These are phyloP conservation scores for Ypsolopha scabrella DNA, from an alignment of 2,888 invertebrate species.

Conservation along the genomic window DNA sequence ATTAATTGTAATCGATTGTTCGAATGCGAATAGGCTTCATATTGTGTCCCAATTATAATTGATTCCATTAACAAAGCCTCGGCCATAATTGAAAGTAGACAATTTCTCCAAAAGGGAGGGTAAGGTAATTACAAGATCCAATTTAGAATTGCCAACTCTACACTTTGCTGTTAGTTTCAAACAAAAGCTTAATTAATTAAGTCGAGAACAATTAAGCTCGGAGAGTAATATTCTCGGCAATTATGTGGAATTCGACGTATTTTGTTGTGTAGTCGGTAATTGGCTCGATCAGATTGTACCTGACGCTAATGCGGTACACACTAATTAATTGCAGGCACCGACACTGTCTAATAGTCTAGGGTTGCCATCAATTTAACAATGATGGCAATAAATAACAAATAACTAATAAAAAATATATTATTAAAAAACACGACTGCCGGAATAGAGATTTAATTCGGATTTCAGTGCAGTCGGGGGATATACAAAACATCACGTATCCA, in stretches of 20 bases:
- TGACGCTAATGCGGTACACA: conserved; percentile 57
- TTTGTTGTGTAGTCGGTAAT: conserved; percentile 59
- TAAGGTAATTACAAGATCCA: conserved; percentile 70
- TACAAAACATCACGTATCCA: too few relatives aligned
- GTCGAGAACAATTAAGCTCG: conserved; percentile 70
- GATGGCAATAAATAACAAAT: too few relatives aligned
- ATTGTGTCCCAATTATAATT: conserved; percentile 62
- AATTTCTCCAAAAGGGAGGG: conserved; percentile 62
- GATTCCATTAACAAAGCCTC: conserved; percentile 63
- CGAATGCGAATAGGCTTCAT: conserved; percentile 30
- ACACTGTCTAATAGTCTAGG: too few relatives aligned
- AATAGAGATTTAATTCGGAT: too few relatives aligned
- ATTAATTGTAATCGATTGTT: conserved; percentile 36
- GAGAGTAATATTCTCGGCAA: conserved; percentile 68
- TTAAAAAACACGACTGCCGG: too few relatives aligned
- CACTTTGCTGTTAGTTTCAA: conserved; percentile 71
- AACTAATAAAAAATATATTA: too few relatives aligned
- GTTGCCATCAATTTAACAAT: too few relatives aligned
- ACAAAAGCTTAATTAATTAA: conserved; percentile 72
- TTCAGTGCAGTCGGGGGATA: too few relatives aligned
- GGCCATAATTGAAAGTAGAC: conserved; percentile 67
- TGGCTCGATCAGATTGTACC: conserved; percentile 61
- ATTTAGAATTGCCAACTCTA: conserved; percentile 71
- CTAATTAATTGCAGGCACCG: conserved; percentile 49
- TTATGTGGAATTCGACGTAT: conserved; percentile 66